Percentiles rank a stretch among this genome's conserved stretches.
These are phyloP conservation scores for Sesia apiformis DNA, from an alignment of 2,888 invertebrate species.

Conservation along the genomic window DNA sequence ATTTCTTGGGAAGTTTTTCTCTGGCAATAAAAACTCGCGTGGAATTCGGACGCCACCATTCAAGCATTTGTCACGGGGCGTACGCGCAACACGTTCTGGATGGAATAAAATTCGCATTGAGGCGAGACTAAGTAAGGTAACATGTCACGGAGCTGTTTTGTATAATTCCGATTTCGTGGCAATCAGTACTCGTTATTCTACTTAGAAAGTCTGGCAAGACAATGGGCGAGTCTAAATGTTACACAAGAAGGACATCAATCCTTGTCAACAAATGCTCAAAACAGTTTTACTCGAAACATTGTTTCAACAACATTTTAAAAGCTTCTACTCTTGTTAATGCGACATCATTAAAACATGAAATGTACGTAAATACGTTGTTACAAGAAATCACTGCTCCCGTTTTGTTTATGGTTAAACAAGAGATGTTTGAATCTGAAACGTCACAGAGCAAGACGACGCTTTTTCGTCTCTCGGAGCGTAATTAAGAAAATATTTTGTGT, in stretches of 20 bases:
- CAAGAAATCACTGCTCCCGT: slow-evolving; percentile 7
- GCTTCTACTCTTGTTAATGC: slow-evolving; percentile 1
- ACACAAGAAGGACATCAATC: slow-evolving; percentile 41
- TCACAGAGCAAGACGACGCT: slow-evolving; percentile 21
- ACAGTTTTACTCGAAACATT: neutral
- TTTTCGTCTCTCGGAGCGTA: slow-evolving; percentile 34
- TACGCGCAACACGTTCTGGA: slow-evolving; percentile 17
- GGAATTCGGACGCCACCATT: slow-evolving; percentile 26
- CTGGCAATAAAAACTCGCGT: slow-evolving; percentile 12
- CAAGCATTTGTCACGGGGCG: slow-evolving; percentile 37
- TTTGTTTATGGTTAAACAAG: slow-evolving; percentile 1
- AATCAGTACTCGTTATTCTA: slow-evolving; percentile 37
- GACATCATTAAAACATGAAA: no score
- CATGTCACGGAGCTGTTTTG: slow-evolving; percentile 29
- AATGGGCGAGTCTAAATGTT: slow-evolving; percentile 44
- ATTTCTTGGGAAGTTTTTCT: slow-evolving; percentile 4
- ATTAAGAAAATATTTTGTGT: slow-evolving; percentile 55
- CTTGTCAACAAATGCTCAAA: slow-evolving; percentile 16
- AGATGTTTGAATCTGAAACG: slow-evolving; percentile 20
- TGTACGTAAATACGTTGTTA: no score
- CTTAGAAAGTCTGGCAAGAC: slow-evolving; percentile 52
- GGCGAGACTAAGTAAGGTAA: slow-evolving; percentile 19
- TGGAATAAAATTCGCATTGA: slow-evolving; percentile 25
- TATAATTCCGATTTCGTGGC: slow-evolving; percentile 48
- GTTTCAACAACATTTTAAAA: slow-evolving; percentile 1